Evolutionary conservation across 2,797 vertebrate species (phyloP), one percentile per base, ranked within the genome.

Genomic region (Crypturellus tataupa): DNA sequence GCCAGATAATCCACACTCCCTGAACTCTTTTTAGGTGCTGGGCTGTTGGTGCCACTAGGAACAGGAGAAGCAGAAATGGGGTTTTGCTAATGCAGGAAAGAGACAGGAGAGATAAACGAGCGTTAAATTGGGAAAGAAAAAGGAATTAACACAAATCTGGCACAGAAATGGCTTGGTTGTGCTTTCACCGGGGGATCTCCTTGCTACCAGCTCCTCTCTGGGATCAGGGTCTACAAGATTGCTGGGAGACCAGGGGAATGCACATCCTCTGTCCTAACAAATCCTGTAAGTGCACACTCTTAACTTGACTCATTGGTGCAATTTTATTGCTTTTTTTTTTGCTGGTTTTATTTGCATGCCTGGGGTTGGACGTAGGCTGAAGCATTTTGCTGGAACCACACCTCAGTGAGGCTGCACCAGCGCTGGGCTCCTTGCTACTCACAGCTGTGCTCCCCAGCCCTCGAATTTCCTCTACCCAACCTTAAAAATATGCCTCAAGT

Each of bases 1-100:
- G 99, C 99, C 90, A 99, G 97, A 92, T 99, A 99, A 94, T 99
- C 99, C 62, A 99, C 99, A 6, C 98, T 99, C 31, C 99, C 99
- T 0, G 92, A 97, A 95, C 98, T 99, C 97, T 99, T 99, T 97
- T 99, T 98, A 29, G 98, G 98, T 1, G 99, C 99, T n/a, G 99
- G 99, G 84, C 99, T 99, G 98, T 98, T 99, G 96, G 99, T 99
- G 96, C 99, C 99, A 75, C 99, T 99, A 98, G 99, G 98, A 93
- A 98, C 98, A 44, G 99, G 99, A 90, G 99, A 99, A 94, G 99
- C 99, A 97, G 99, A 99, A 93, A 99, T 98, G 95, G 99, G 99
- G 97, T 99, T 99, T 98, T 99, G 99, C 99, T 99, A 95, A 92
- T 83, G 91, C 76, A 67, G 88, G 70, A 92, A 92, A 96, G 76